A percentile compares a stretch with the other conserved stretches of the same genome.
These are phyloP conservation scores for Procavia capensis DNA, from an alignment of 2,113 vertebrate genomes.

Conservation along the genomic window DNA sequence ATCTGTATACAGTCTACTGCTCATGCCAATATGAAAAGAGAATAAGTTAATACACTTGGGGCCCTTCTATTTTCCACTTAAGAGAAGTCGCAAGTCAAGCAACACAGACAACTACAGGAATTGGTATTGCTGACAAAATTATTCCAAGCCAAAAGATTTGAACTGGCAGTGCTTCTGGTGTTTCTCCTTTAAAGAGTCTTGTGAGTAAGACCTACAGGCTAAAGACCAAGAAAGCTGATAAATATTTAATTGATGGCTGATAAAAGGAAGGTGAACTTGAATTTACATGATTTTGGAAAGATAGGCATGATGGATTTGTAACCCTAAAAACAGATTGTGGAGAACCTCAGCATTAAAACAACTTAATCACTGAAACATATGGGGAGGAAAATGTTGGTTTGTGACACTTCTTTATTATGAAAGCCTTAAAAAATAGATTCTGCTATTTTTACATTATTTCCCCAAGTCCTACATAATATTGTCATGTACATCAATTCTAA, in stretches of 20 bases:
- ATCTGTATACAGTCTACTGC: background rate
- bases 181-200: background rate
- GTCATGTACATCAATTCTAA: too few species aligned
- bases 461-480: too few species aligned
- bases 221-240: background rate
- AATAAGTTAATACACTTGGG: background rate
- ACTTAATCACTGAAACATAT: background rate
- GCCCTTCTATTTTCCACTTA: background rate
- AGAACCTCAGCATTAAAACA: background rate
- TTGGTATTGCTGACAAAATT: background rate
- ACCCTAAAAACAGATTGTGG: background rate
- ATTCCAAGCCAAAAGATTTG: background rate
- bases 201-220: conserved; percentile 8
- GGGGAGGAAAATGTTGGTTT: background rate
- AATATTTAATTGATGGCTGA: conserved; percentile 44
- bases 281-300: background rate
- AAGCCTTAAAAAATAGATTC: background rate
- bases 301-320: background rate
- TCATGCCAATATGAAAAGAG: background rate
- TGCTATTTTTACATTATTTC: background rate
- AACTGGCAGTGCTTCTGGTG: background rate
- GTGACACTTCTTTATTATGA: background rate
- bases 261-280: conserved; percentile 30
- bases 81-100: background rate
- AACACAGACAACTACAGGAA: background rate